These are phyloP conservation scores for Coilia nasus DNA, from an alignment of 2,797 vertebrate species.

Conservation along the genomic window DNA sequence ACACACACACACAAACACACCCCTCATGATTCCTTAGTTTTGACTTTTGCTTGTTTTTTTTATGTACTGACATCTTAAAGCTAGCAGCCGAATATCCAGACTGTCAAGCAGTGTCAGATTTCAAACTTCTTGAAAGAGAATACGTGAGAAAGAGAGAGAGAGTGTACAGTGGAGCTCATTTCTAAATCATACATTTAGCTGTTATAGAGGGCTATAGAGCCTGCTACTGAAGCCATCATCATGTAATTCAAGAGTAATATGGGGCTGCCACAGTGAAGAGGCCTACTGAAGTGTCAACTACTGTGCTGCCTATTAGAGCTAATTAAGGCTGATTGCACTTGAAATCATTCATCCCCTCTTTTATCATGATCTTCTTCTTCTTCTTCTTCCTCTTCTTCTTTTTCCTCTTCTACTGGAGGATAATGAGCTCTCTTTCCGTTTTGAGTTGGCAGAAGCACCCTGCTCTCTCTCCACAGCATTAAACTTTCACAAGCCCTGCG, in stretches of 20 bases:
- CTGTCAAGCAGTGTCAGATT: neutral
- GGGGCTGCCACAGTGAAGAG: neutral
- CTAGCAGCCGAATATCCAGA: neutral
- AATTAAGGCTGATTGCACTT: neutral
- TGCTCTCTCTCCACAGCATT: neutral
- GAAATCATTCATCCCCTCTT: too few species aligned
- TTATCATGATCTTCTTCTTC: neutral
- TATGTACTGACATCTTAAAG: neutral
- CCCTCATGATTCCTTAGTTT: neutral
- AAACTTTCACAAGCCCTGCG: slow-evolving; percentile 22
- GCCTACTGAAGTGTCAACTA: neutral
- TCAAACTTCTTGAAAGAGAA: neutral
- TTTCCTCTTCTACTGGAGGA: neutral
- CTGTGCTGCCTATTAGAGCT: neutral
- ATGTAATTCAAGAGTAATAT: neutral
- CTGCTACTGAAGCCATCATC: neutral
- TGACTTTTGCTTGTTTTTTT: neutral
- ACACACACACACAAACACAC: neutral
- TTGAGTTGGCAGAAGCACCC: neutral
- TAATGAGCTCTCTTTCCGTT: neutral
- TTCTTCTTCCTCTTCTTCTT: neutral
- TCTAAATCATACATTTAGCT: neutral
- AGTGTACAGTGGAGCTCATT: too few species aligned
- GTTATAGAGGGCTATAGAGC: neutral
- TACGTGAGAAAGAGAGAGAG: neutral